phyloP scores from a whole-genome alignment of 2,113 vertebrate genomes.

The Scatophagus argus region DNA sequence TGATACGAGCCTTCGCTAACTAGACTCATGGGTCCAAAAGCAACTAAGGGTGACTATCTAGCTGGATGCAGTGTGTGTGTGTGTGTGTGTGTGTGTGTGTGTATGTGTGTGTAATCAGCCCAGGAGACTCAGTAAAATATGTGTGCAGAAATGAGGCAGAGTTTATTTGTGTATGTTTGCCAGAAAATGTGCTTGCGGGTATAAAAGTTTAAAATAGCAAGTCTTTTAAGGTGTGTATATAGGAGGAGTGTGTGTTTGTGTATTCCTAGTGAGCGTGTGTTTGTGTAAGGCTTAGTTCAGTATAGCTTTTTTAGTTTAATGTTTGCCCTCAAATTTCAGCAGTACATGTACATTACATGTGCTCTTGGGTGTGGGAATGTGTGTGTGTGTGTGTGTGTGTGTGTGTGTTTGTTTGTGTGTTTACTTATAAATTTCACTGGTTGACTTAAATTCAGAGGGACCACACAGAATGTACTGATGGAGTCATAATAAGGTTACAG shows the following conservation, averaged over 20 bases:
- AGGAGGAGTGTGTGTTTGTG: conserved; percentile 27
- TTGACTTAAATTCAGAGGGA: conserved; percentile 9
- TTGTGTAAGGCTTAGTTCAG: conserved; percentile 23
- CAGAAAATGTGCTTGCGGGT: conserved; percentile 57
- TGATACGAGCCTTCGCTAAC: conserved; percentile 75
- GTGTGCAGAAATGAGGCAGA: conserved; percentile 37
- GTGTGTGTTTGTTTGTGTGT: background rate
- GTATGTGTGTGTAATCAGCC: conserved; percentile 43
- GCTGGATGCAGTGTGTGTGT: conserved; percentile 33
- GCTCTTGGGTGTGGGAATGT: conserved; percentile 6
- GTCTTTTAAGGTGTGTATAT: conserved; percentile 23
- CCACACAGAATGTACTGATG: conserved; percentile 2
- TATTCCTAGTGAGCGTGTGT: background rate
- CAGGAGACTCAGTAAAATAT: conserved; percentile 66
- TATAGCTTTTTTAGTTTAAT: conserved; percentile 9
- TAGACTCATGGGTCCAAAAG: conserved; percentile 75
- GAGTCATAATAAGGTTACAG: conserved; percentile 63
- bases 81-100: conserved; percentile 8
- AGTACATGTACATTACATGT: background rate
- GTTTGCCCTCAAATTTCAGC: conserved; percentile 20
- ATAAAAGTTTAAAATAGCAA: conserved; percentile 64
- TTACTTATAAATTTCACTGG: background rate
- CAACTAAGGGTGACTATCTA: conserved; percentile 49
- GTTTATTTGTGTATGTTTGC: conserved; percentile 51
- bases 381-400: background rate